Conservation (phyloP, 2,888 invertebrate genomes). For the Cephus spinipes region DNA sequence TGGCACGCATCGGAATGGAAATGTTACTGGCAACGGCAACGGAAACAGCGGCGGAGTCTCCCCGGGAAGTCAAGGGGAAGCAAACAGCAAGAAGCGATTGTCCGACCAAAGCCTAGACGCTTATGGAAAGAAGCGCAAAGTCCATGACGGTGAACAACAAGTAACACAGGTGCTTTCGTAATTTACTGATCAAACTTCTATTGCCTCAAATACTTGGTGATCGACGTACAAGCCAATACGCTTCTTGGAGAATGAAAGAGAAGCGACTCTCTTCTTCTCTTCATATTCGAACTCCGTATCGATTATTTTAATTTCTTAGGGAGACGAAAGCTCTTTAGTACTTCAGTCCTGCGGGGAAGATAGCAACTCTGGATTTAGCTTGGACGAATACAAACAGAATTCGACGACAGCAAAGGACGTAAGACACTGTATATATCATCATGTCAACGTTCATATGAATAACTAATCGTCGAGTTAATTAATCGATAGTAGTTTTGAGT, state of each 20-base stretch:
- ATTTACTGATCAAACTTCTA: neutral
- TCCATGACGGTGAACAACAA: conserved; percentile 44
- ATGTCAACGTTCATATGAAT: neutral
- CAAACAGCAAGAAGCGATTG: conserved; percentile 41
- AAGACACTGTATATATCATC: conserved; percentile 40
- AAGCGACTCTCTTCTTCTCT: neutral
- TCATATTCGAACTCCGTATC: neutral
- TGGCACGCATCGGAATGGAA: conserved; percentile 50
- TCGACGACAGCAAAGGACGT: conserved; percentile 58
- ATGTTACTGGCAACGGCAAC: conserved; percentile 48
- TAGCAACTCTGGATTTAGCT: conserved; percentile 61
- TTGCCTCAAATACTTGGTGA: neutral
- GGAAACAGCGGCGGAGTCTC: conserved; percentile 42
- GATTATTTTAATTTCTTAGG: conserved; percentile 35
- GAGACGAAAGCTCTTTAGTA: conserved; percentile 52
- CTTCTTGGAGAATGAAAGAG: neutral
- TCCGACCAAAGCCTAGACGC: conserved; percentile 48
- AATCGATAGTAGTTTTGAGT: neutral
- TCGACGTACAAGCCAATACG: neutral
- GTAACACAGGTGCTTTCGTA: conserved; percentile 43
- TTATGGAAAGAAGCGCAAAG: conserved; percentile 46
- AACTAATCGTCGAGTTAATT: neutral
- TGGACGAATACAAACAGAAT: conserved; percentile 60
- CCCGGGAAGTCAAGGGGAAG: conserved; percentile 45
- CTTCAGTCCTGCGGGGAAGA: conserved; percentile 59